phyloP scores from a whole-genome alignment of 2,113 vertebrate species.

The Ophiodon elongatus region DNA sequence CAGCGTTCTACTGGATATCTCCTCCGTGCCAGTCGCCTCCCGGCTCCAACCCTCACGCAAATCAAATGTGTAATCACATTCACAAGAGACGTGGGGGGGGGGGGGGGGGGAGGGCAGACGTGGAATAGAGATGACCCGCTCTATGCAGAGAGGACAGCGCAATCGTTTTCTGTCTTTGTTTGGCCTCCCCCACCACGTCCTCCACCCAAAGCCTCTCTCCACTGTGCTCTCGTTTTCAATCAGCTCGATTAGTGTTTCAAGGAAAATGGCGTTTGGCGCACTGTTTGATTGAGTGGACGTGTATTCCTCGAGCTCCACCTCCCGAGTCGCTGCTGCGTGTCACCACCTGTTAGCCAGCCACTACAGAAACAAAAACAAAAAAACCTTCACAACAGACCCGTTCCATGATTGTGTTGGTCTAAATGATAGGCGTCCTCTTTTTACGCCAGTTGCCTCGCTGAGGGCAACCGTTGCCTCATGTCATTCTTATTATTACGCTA shows the following conservation, averaged over 20 bases:
- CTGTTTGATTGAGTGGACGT: constrained; percentile 22
- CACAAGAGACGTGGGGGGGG: constrained; percentile 31
- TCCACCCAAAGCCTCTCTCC: constrained; percentile 34
- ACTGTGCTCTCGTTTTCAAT: constrained; percentile 52
- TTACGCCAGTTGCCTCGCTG: constrained; percentile 32
- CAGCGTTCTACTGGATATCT: constrained; percentile 57
- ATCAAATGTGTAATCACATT: constrained; percentile 77
- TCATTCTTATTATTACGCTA: constrained; percentile 61
- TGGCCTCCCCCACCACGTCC: constrained; percentile 9
- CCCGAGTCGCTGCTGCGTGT: constrained; percentile 14
- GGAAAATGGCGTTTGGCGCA: constrained; percentile 26
- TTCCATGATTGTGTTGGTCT: neutral
- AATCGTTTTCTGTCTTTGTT: constrained; percentile 49
- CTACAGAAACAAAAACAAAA: neutral
- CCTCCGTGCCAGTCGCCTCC: constrained; percentile 50
- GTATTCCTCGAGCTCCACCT: constrained; percentile 21
- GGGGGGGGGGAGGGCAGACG: constrained; percentile 29
- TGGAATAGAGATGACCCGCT: constrained; percentile 63
- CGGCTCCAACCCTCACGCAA: constrained; percentile 54
- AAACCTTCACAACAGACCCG: constrained; percentile 18
- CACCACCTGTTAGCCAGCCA: constrained; percentile 43
- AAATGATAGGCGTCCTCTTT: constrained; percentile 1
- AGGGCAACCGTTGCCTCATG: constrained; percentile 37
- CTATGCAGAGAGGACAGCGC: constrained; percentile 17
- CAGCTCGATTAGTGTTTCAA: constrained; percentile 32